These are phyloP conservation scores for Hirundichthys speculiger DNA, from an alignment of 2,113 vertebrate genomes.

Conservation along the genomic window DNA sequence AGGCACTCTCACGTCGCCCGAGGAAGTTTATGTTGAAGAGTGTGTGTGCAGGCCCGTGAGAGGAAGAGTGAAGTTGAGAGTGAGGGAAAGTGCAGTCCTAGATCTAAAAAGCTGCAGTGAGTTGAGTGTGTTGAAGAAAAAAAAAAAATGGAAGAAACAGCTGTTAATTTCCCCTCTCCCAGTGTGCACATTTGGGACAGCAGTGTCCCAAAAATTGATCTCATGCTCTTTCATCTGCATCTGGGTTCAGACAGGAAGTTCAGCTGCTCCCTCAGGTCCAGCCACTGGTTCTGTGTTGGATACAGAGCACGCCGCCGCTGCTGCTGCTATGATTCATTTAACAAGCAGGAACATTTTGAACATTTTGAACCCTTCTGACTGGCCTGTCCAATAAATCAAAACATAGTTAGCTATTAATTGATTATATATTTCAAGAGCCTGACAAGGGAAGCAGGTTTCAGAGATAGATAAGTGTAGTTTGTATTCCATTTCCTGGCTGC, in stretches of 20 bases:
- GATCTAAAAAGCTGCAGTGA: slow-evolving; percentile 48
- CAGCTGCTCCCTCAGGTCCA: slow-evolving; percentile 44
- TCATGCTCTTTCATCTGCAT: slow-evolving; percentile 30
- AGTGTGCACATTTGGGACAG: slow-evolving; percentile 19
- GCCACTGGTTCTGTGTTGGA: slow-evolving; percentile 44
- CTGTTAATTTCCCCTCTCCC: slow-evolving; percentile 26
- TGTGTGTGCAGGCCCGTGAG: background rate
- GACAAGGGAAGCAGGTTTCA: slow-evolving; percentile 39
- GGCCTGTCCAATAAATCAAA: slow-evolving; percentile 55
- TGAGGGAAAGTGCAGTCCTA: slow-evolving; percentile 9
- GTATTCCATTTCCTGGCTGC: slow-evolving; percentile 26
- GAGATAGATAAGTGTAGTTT: slow-evolving; percentile 44
- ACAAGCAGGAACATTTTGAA: slow-evolving; percentile 59
- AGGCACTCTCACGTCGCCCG: slow-evolving; percentile 66
- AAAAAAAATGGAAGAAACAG: slow-evolving; percentile 52
- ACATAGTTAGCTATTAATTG: slow-evolving; percentile 55
- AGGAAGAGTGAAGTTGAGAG: slow-evolving; percentile 30
- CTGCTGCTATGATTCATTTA: slow-evolving; percentile 50
- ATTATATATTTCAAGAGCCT: slow-evolving; percentile 53
- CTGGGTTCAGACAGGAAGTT: slow-evolving; percentile 36
- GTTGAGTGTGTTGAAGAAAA: slow-evolving; percentile 37
- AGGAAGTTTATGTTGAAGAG: slow-evolving; percentile 52
- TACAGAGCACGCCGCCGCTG: slow-evolving; percentile 32
- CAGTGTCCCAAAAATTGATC: slow-evolving; percentile 22
- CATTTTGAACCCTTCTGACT: slow-evolving; percentile 55